Evolutionary conservation across 2,888 invertebrate species (phyloP).

Genomic region (Cerastis leucographa): DNA sequence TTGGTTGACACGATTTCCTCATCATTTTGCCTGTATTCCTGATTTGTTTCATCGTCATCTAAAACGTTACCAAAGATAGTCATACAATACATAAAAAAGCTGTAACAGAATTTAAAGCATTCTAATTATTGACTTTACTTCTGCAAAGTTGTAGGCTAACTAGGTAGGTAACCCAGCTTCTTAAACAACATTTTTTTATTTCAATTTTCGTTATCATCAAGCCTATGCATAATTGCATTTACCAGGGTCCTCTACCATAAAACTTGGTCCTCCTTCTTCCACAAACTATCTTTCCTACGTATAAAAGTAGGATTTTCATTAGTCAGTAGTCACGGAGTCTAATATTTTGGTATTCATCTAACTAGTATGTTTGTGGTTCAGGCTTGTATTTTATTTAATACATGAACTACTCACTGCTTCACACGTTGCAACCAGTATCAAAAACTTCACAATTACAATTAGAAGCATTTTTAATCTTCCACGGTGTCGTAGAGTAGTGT

Average conservation of each 20-base stretch:
- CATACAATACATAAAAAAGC: background rate
- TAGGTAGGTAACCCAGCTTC: background rate
- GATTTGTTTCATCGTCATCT: slow-evolving; percentile 92
- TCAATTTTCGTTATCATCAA: background rate
- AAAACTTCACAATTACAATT: slow-evolving; percentile 72
- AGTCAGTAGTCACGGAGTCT: background rate
- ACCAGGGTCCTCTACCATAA: background rate
- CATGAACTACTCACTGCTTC: slow-evolving; percentile 78
- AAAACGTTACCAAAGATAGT: slow-evolving; percentile 57
- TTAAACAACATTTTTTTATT: background rate
- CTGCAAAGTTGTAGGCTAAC: background rate
- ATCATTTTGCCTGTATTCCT: slow-evolving; percentile 91
- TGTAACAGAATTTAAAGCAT: background rate
- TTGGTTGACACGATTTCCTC: slow-evolving; percentile 92
- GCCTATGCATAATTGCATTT: background rate
- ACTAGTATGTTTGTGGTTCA: background rate
- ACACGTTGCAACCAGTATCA: slow-evolving; percentile 75
- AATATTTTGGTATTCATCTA: background rate
- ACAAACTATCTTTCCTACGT: background rate
- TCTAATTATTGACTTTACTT: background rate
- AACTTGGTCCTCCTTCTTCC: background rate
- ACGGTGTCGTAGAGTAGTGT: slow-evolving; percentile 51
- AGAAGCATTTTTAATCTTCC: slow-evolving; percentile 72
- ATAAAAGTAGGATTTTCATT: background rate
- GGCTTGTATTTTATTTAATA: background rate